phyloP scores from a whole-genome alignment of 2,888 invertebrate genomes.

The Zygaena filipendulae region DNA sequence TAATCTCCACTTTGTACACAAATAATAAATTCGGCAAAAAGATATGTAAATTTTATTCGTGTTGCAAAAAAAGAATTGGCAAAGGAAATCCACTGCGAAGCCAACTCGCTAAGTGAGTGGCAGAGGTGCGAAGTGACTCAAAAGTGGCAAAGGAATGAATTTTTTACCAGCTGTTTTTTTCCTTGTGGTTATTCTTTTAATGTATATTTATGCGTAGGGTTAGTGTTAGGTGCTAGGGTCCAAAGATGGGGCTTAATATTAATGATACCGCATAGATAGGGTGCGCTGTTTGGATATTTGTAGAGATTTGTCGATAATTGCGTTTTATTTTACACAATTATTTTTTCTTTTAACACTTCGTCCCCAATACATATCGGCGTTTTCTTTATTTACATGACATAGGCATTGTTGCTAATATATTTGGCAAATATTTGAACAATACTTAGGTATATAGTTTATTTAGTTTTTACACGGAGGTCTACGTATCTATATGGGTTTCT shows the following conservation, averaged over 20 bases:
- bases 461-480: too few species aligned
- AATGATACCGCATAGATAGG: too few species aligned
- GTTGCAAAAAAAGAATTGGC: conserved; percentile 26
- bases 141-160: conserved; percentile 33
- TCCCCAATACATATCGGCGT: too few species aligned
- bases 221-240: conserved; percentile 21
- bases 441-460: too few species aligned
- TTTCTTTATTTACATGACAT: too few species aligned
- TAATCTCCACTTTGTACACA: conserved; percentile 34
- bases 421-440: too few species aligned
- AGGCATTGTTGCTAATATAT: too few species aligned
- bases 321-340: too few species aligned
- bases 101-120: conserved; percentile 28
- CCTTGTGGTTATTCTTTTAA: conserved; percentile 43
- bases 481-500: too few species aligned
- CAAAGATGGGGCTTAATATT: conserved; percentile 36
- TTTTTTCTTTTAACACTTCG: too few species aligned
- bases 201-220: conserved; percentile 40
- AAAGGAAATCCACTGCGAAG: conserved; percentile 24
- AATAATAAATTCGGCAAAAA: conserved; percentile 41
- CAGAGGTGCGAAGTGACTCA: conserved; percentile 36
- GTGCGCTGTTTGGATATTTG: too few species aligned
- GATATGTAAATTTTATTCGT: conserved; percentile 51
- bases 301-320: too few species aligned
- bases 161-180: conserved; percentile 43